Conservation (phyloP, 2,888 invertebrate species). For the Rhyacophila evoluta region DNA sequence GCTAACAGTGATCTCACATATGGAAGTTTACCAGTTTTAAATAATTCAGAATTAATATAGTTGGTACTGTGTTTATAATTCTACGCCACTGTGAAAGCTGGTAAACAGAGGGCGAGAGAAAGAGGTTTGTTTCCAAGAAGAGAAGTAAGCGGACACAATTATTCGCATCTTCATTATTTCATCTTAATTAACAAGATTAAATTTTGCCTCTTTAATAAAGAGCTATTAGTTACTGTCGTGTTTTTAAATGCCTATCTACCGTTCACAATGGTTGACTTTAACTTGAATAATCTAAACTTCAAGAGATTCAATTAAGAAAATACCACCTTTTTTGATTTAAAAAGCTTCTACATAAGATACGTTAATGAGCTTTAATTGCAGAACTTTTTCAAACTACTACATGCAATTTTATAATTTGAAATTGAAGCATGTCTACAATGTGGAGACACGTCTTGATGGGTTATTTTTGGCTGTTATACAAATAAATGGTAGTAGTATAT, state of each 20-base stretch:
- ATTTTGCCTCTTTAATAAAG: conserved; percentile 54
- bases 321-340: neutral
- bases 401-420: too few relatives aligned
- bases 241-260: conserved; percentile 28
- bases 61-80: too few relatives aligned
- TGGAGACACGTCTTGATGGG: too few relatives aligned
- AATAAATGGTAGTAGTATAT: too few relatives aligned
- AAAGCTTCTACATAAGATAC: too few relatives aligned
- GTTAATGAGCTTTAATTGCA: too few relatives aligned
- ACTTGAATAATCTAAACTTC: neutral
- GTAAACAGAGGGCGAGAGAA: neutral
- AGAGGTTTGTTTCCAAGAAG: neutral
- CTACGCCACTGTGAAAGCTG: neutral
- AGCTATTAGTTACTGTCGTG: conserved; percentile 55
- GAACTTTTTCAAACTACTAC: too few relatives aligned
- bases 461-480: too few relatives aligned
- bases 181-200: conserved; percentile 56
- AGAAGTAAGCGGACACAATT: conserved; percentile 31
- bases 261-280: neutral
- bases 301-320: neutral
- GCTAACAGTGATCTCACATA: too few relatives aligned
- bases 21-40: too few relatives aligned
- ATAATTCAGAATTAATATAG: too few relatives aligned
- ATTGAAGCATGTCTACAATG: too few relatives aligned
- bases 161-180: conserved; percentile 54